These are phyloP conservation scores for Megastigmus dorsalis DNA, from an alignment of 2,888 invertebrate species.

Conservation along the genomic window DNA sequence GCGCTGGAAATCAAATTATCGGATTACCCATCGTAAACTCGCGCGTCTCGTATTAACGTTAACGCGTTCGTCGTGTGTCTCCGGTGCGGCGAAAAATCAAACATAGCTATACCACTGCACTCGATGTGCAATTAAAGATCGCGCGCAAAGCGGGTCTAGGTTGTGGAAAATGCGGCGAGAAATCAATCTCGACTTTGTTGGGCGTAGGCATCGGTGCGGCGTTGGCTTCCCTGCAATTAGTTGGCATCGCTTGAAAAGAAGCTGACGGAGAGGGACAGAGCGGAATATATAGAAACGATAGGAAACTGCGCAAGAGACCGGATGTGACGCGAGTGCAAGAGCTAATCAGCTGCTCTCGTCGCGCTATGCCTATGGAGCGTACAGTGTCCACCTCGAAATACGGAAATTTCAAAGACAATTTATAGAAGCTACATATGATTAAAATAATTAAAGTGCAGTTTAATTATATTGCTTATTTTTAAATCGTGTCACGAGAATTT, in stretches of 20 bases:
- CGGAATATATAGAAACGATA: not conserved
- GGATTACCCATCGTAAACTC: conserved; percentile 20
- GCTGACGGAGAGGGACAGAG: not conserved
- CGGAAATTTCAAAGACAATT: too few relatives aligned
- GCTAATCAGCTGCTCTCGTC: conserved; percentile 29
- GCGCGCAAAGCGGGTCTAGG: not conserved
- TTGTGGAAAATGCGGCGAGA: not conserved
- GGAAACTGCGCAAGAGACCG: conserved; percentile 5
- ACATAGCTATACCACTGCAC: too few relatives aligned
- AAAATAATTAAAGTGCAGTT: too few relatives aligned
- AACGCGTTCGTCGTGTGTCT: not conserved
- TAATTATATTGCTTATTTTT: too few relatives aligned
- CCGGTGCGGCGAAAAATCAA: conserved; percentile 26
- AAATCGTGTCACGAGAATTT: too few relatives aligned
- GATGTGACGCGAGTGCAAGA: conserved; percentile 5
- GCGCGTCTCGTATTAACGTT: not conserved
- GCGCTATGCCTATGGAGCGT: not conserved
- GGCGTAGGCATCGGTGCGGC: too few relatives aligned
- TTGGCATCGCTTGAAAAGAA: not conserved
- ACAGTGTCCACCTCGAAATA: not conserved
- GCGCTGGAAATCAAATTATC: conserved; percentile 13
- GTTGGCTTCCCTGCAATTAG: conserved; percentile 42
- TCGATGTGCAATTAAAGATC: conserved; percentile 27
- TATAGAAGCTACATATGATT: too few relatives aligned
- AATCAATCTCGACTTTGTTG: conserved; percentile 38